Evolutionary conservation across 2,113 vertebrate genomes (phyloP), one percentile per base, ranked within the genome.

Genomic region (Pelobates fuscus): DNA sequence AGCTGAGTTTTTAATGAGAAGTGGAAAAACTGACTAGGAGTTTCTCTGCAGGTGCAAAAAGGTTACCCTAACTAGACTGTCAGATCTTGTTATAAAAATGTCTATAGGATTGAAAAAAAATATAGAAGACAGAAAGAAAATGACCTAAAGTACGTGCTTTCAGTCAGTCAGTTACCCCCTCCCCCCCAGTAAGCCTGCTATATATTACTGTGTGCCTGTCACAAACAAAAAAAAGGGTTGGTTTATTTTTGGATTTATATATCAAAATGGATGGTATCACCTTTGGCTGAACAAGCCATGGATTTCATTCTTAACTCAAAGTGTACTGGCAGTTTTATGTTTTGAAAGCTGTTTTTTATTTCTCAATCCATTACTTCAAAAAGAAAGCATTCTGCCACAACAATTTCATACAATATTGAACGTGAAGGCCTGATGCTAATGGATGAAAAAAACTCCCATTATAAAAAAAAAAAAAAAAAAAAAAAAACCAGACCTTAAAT

Each of bases 1-100:
- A 46, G 26, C 29, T 29, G n/a, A 27, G 25, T 67, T 76, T 76
- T 67, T 76, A 76, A 76, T 76, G 64, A 76, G 72, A 60, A 76
- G 67, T 76, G 72, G 64, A 76, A 76, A 76, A 76, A 76, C 41
- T 67, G 63, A 76, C 64, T 76, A 18, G 55, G 17, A n/a, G 25
- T 67, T 67, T 67, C 54, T 59, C 26, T 60, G 72, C 72, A 76
- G 72, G 72, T 76, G 72, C 62, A 60, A 76, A 76, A 76, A 76
- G 72, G 72, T 76, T 76, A 76, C 23, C 72, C 67, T 11, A 60
- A 67, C 72, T 76, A 57, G 64, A 21, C 64, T 76, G 72, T 76
- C 72, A 76, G 37, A 61, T 76, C 54, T 67, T 12, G 41, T 76
- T 76, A 76, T 67, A 67, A 60, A 70, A 76, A 67, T 67, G 72